These are phyloP conservation scores for Drosophila dives DNA, from an alignment of 2,888 invertebrate genomes.

Conservation along the genomic window DNA sequence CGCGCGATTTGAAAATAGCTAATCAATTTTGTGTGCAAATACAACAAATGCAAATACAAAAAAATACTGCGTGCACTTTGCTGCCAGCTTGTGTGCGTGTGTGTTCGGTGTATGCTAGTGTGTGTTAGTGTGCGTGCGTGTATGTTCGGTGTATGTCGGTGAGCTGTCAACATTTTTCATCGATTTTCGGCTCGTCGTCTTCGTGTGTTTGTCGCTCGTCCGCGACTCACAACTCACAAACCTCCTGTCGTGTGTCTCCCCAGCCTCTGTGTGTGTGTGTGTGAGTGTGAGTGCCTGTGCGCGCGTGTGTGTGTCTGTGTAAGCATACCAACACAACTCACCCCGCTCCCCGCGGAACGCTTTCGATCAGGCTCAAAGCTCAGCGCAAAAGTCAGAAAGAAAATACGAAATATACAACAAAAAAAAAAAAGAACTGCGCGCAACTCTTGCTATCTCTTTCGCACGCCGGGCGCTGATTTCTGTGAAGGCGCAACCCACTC, in stretches of 20 bases:
- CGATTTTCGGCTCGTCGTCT: constrained; percentile 62
- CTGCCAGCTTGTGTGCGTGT: constrained; percentile 25
- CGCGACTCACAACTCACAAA: constrained; percentile 18
- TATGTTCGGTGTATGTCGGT: constrained; percentile 22
- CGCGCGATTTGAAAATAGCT: constrained; percentile 38
- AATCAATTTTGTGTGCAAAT: constrained; percentile 21
- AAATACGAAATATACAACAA: neutral
- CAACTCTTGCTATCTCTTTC: constrained; percentile 44
- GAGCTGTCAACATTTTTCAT: constrained; percentile 65
- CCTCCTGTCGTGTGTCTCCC: constrained; percentile 51
- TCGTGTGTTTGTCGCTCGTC: constrained; percentile 38
- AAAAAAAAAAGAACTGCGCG: constrained; percentile 4
- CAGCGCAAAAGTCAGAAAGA: constrained; percentile 3
- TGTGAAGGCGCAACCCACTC: constrained; percentile 15
- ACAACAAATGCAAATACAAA: constrained; percentile 18
- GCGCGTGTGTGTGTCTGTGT: constrained; percentile 55
- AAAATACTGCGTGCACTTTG: constrained; percentile 31
- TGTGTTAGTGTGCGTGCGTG: constrained; percentile 10
- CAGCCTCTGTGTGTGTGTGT: constrained; percentile 14
- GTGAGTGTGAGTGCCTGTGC: constrained; percentile 28
- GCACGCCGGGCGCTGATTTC: constrained; percentile 56
- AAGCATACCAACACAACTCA: constrained; percentile 43
- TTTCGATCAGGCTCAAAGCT: constrained; percentile 32
- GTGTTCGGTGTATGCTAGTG: constrained; percentile 3
- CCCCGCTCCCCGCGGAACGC: constrained; percentile 16